Evolutionary conservation across 2,113 vertebrate species (phyloP), one percentile per base, ranked within the genome.

Genomic region (Pachypanchax playfairii): DNA sequence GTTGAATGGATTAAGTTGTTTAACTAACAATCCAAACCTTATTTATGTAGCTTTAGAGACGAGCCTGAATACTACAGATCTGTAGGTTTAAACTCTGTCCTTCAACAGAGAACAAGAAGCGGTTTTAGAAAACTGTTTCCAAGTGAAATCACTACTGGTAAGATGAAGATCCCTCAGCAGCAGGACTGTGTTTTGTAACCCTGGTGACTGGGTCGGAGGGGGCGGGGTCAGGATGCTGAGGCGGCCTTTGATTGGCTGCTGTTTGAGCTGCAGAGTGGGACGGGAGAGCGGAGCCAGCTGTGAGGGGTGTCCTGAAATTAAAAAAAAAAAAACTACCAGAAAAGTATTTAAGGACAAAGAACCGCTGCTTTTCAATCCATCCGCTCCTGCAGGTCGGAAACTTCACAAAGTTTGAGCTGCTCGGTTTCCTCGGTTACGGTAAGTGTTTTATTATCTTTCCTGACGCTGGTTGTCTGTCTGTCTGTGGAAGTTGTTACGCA

Each of bases 201-300:
- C 38, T 22, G 47, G 57, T 70, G 70, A 63, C 24, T 2, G 49
- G 24, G 24, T 18, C 17, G 7, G 36, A 58, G 63, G 15, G 75
- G 87, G 86, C 83, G 88, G 54, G 80, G 10, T 5, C 77, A 78
- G 79, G 88, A 89, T 87, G 84, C 87, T 88, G 87, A 84, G 82
- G 65, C 36, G 41, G 58, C 7, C 13, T 72, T 59, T 71, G 0
- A 88, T 89, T 88, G 85, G 87, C 68, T 67, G 42, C 14, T 29
- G 13, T 0, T 10, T 10, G 42, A 38, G 51, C 20, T 8, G 78
- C 44, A 59, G 67, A 67, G 80, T 71, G 84, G 79, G 58, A 18
- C 38, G 46, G 64, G 22, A 59, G 60, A 24, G 58, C 31, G 66
- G 67, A 20, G 73, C 77, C 75, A 82, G 83, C 70, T 78, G 87